Conservation (phyloP, 2,797 vertebrate genomes). For the Limnodromus scolopaceus region DNA sequence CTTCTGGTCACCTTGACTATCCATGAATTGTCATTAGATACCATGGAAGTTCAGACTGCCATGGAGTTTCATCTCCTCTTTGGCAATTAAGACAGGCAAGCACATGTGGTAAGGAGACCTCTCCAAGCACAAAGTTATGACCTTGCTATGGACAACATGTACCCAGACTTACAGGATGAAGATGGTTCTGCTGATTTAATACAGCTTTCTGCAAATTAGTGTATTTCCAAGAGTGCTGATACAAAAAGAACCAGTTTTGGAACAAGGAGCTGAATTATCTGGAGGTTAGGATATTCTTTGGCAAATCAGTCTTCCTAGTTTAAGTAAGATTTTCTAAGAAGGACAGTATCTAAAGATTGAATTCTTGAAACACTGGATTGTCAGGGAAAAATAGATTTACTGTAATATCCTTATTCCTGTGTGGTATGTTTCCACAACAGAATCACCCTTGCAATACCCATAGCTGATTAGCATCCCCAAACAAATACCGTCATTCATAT, state of each 20-base stretch:
- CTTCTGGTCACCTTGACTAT: not conserved
- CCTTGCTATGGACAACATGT: not conserved
- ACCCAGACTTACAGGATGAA: not conserved
- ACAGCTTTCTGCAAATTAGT: not conserved
- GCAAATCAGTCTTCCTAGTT: not conserved
- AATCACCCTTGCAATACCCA: not conserved
- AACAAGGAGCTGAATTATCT: not conserved
- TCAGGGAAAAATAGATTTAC: not conserved
- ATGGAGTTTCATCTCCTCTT: not conserved
- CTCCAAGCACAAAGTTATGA: not conserved
- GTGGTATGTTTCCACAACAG: not conserved
- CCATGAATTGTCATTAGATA: not conserved
- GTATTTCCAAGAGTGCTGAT: fast-evolving
- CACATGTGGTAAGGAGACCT: not conserved
- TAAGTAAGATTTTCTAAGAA: not conserved
- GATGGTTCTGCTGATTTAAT: not conserved
- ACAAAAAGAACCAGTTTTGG: not conserved
- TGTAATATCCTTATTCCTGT: not conserved
- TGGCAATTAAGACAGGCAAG: not conserved
- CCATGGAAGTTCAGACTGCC: not conserved
- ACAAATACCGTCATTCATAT: not conserved
- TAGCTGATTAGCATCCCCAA: not conserved
- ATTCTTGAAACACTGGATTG: not conserved
- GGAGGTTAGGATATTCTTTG: not conserved
- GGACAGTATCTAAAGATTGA: not conserved